A percentile compares a stretch with the other conserved stretches of the same genome.
These are phyloP conservation scores for Rhinolophus ferrumequinum DNA, from an alignment of 2,113 vertebrate genomes.

Conservation along the genomic window DNA sequence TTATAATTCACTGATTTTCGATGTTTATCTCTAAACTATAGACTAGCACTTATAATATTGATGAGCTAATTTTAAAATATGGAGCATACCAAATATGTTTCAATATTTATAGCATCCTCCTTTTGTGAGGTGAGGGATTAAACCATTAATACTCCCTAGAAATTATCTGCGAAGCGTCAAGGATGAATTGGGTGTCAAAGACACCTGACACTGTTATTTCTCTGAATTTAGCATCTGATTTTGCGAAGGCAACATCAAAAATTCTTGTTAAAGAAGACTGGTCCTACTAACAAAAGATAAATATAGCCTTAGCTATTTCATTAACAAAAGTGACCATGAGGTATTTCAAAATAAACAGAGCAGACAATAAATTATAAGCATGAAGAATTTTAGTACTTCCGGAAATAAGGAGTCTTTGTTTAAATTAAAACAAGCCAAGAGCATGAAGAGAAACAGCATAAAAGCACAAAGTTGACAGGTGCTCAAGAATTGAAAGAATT, in stretches of 20 bases:
- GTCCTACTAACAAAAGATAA: not conserved
- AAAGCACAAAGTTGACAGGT: not conserved
- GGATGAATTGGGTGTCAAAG: not conserved
- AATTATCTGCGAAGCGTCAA: not conserved
- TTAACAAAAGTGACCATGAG: not conserved
- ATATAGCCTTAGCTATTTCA: not conserved
- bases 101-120: not conserved
- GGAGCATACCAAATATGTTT: not conserved
- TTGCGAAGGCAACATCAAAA: not conserved
- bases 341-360: not conserved
- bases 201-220: not conserved
- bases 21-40: not conserved
- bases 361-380: not conserved
- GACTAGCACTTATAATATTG: not conserved
- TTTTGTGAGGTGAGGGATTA: not conserved
- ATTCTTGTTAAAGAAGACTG: not conserved
- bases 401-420: not conserved
- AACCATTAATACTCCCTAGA: not conserved
- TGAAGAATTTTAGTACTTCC: not conserved
- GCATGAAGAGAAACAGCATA: not conserved
- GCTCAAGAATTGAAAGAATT: not conserved
- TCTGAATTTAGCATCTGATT: not conserved
- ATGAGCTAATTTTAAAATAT: not conserved
- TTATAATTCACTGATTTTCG: not conserved
- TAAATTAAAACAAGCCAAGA: not conserved